Conservation (phyloP, 2,113 vertebrate species). For the Bos javanicus region DNA sequence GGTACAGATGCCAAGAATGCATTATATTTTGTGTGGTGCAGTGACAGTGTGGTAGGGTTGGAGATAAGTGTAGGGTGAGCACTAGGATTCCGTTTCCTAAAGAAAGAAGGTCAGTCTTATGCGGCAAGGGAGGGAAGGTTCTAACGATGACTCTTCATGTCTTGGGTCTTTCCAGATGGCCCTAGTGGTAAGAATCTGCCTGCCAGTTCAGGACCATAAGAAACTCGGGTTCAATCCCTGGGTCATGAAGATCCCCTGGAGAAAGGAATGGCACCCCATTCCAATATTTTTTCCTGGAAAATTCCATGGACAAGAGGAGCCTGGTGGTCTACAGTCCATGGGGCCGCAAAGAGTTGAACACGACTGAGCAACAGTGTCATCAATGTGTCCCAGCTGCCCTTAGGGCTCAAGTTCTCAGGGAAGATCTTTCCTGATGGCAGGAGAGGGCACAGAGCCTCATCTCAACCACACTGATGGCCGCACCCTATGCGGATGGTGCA, state of each 20-base stretch:
- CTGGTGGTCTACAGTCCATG: no score
- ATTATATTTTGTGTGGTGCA: fast-evolving
- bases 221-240: not conserved
- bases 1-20: not conserved
- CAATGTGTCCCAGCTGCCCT: not conserved
- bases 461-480: not conserved
- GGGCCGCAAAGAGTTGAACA: no score
- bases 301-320: not conserved
- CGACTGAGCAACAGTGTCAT: fast-evolving
- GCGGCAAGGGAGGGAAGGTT: not conserved
- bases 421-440: not conserved
- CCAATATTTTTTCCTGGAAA: not conserved
- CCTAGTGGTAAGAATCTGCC: not conserved
- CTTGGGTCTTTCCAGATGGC: not conserved
- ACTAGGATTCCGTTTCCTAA: not conserved
- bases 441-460: not conserved
- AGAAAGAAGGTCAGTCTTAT: not conserved
- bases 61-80: not conserved
- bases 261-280: not conserved
- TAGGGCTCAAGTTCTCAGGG: not conserved
- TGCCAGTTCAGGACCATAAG: not conserved
- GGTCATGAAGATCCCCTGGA: not conserved
- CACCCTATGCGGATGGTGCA: fast-evolving
- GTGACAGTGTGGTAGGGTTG: not conserved
- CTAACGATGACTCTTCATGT: not conserved